These are phyloP conservation scores for Mormyrus proboscirostris DNA, from an alignment of 2,797 vertebrate genomes.

Conservation along the genomic window DNA sequence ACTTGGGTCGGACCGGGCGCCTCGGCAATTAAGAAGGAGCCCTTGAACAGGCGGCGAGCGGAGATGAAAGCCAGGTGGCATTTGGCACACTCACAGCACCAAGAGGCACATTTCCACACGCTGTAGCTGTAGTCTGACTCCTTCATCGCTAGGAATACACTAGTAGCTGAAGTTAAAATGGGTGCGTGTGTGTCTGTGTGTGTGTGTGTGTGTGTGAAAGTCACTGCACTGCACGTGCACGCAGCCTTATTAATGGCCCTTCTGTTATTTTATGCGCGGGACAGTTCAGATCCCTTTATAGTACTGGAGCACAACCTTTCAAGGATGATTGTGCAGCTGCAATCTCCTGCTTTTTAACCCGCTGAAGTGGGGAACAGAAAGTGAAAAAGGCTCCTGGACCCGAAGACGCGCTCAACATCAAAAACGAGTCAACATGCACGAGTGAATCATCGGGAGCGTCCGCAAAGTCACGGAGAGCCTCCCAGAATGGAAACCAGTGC, in stretches of 20 bases:
- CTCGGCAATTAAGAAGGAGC: not conserved
- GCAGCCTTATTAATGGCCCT: not conserved
- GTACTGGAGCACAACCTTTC: not conserved
- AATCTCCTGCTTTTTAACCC: not conserved
- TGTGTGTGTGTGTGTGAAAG: conserved; percentile 10
- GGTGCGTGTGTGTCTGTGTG: conserved; percentile 12
- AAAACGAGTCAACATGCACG: not conserved
- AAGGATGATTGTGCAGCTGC: not conserved
- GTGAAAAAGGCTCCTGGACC: not conserved
- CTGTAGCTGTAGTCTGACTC: not conserved
- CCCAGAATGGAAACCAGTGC: not conserved
- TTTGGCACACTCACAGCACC: not conserved
- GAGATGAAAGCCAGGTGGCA: conserved; percentile 16
- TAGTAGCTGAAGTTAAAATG: conserved; percentile 21
- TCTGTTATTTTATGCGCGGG: not conserved
- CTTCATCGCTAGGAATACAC: not conserved
- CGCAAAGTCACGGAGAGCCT: not conserved
- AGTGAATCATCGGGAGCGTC: not conserved
- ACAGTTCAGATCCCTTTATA: not conserved
- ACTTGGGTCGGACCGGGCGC: not conserved
- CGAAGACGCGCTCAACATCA: not conserved
- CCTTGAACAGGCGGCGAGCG: not conserved
- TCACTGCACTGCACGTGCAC: not conserved
- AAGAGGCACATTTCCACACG: not conserved
- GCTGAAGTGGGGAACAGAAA: not conserved